phyloP scores from a whole-genome alignment of 1,140 invertebrate genomes.

The Amphibalanus amphitrite region DNA sequence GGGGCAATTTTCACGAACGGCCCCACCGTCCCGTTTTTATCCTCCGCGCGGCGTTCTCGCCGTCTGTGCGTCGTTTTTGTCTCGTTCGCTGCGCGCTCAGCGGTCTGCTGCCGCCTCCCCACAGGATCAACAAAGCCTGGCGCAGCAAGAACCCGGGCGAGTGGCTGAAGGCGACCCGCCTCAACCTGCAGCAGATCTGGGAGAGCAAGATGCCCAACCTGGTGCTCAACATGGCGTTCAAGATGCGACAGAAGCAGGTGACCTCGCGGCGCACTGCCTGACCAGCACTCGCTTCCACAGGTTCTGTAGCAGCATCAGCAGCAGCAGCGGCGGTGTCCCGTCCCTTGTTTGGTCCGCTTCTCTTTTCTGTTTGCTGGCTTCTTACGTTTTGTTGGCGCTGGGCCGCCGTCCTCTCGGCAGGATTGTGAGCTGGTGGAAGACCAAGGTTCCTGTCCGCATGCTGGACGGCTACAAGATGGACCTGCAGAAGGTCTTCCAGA shows the following conservation, averaged over 20 bases:
- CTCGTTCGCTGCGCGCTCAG: background rate
- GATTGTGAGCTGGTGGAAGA: slow-evolving; percentile 69
- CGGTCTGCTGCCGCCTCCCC: background rate
- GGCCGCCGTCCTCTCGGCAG: slow-evolving; percentile 17
- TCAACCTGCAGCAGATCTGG: slow-evolving; percentile 71
- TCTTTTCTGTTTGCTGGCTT: background rate
- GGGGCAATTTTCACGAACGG: no score
- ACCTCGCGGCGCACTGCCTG: slow-evolving; percentile 4
- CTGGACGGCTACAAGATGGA: slow-evolving; percentile 65
- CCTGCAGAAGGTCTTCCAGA: slow-evolving; percentile 66
- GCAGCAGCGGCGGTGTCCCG: background rate
- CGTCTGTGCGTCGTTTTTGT: background rate
- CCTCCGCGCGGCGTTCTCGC: background rate
- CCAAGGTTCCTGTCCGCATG: slow-evolving; percentile 64
- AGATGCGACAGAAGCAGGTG: slow-evolving; percentile 32
- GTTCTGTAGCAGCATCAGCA: no score
- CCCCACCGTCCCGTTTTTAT: no score
- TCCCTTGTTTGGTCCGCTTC: background rate
- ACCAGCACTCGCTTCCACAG: no score
- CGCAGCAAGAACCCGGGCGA: slow-evolving; percentile 67
- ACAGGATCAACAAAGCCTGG: slow-evolving; percentile 61
- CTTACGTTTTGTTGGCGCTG: background rate
- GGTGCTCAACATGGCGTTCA: slow-evolving; percentile 76
- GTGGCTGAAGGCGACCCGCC: slow-evolving; percentile 55
- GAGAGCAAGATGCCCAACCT: slow-evolving; percentile 69